Evolutionary conservation across 2,888 invertebrate species (phyloP).

Genomic region (Eutolmus rufibarbis): DNA sequence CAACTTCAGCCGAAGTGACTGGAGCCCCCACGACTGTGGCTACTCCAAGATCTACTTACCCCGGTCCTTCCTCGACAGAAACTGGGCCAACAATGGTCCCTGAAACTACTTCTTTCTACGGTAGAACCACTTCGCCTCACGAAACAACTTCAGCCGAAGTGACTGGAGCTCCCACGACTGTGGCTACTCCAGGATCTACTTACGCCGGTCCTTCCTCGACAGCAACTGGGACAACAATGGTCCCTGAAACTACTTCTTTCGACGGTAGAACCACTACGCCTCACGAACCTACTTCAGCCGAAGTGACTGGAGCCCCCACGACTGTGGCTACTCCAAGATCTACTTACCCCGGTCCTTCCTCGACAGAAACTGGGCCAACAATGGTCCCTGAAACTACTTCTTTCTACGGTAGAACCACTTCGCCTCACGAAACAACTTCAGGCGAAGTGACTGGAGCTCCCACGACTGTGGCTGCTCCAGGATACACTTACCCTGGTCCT

Average conservation of each 20-base stretch:
- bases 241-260: neutral
- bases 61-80: neutral
- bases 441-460: neutral
- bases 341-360: neutral
- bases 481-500: neutral
- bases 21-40: neutral
- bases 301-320: neutral
- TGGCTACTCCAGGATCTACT: neutral
- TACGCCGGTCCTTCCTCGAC: neutral
- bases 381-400: neutral
- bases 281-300: neutral
- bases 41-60: neutral
- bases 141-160: neutral
- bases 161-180: neutral
- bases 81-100: neutral
- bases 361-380: neutral
- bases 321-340: neutral
- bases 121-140: neutral
- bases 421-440: neutral
- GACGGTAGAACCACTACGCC: no score
- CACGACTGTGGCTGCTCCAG: neutral
- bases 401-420: neutral
- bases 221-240: neutral
- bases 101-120: neutral
- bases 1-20: neutral